phyloP scores from a whole-genome alignment of 2,113 vertebrate species.

The Ailuropoda melanoleuca region DNA sequence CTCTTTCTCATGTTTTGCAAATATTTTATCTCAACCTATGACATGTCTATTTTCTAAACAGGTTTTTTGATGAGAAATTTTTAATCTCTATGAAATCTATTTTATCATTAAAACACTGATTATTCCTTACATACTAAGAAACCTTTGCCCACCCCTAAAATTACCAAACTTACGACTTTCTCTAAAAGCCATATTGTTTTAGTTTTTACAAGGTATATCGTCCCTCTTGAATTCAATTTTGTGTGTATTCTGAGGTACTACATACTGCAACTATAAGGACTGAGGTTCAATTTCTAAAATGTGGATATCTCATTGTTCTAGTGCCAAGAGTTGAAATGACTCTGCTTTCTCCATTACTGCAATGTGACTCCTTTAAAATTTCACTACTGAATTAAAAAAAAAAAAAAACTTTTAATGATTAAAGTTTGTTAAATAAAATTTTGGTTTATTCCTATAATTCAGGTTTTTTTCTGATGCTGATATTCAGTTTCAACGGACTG shows the following conservation, averaged over 20 bases:
- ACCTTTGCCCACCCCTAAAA: neutral
- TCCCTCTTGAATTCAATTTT: neutral
- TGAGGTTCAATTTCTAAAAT: neutral
- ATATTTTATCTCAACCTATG: neutral
- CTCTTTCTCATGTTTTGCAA: neutral
- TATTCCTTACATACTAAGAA: neutral
- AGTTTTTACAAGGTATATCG: neutral
- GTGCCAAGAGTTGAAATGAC: neutral
- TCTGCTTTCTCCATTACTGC: neutral
- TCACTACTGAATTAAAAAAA: neutral
- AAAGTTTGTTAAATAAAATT: neutral
- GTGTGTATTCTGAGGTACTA: neutral
- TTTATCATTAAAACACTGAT: neutral
- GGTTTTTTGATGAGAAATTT: neutral
- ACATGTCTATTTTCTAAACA: neutral
- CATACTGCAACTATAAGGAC: neutral
- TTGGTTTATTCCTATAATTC: neutral
- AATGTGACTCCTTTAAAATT: neutral
- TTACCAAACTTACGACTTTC: neutral
- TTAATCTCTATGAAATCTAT: neutral
- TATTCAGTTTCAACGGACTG: neutral
- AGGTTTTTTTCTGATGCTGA: neutral
- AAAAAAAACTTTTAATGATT: neutral
- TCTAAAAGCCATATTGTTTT: neutral
- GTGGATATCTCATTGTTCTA: neutral